Conservation (phyloP, 2,113 vertebrate genomes). For the Brachyistius frenatus region DNA sequence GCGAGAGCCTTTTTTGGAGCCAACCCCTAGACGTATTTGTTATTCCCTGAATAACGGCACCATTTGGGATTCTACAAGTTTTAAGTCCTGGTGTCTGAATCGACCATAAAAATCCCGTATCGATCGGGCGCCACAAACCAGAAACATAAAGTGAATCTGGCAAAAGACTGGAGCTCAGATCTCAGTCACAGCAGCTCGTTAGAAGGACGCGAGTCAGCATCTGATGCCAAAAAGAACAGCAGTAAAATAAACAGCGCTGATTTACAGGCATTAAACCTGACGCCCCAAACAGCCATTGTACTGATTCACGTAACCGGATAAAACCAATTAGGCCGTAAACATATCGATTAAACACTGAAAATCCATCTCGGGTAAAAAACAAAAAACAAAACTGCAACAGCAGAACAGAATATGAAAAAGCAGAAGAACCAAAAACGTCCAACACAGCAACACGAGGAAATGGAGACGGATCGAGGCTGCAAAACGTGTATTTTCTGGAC, state of each 20-base stretch:
- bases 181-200: slow-evolving; percentile 1
- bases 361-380: not conserved
- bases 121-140: not conserved
- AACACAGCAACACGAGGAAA: not conserved
- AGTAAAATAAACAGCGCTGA: not conserved
- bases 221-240: not conserved
- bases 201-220: slow-evolving; percentile 29
- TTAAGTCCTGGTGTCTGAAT: not conserved
- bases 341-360: not conserved
- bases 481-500: slow-evolving; percentile 3
- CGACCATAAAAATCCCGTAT: not conserved
- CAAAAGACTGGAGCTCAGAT: not conserved
- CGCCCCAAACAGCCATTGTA: not conserved
- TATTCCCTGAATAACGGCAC: too few species aligned
- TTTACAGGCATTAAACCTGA: not conserved
- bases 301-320: slow-evolving; percentile 12
- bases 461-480: not conserved
- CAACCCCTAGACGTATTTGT: too few species aligned
- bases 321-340: slow-evolving; percentile 9
- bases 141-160: not conserved
- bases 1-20: too few species aligned
- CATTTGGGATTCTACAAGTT: not conserved
- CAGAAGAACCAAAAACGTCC: not conserved
- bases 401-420: not conserved
- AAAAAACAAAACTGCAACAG: not conserved